Evolutionary conservation across 2,888 invertebrate species (phyloP).

Genomic region (Scaptomyza caliginosa): DNA sequence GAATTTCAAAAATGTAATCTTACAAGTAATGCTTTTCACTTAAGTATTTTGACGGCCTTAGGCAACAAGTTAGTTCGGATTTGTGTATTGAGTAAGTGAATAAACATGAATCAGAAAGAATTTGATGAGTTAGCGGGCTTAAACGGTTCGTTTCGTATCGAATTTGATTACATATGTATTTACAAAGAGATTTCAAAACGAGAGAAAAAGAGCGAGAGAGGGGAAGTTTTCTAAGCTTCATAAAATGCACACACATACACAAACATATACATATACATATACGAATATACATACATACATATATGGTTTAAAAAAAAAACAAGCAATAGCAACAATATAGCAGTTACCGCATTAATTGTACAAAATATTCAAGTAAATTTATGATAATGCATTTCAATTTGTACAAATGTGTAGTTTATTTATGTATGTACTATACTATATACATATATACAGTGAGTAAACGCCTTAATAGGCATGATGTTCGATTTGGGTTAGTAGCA

Average conservation of each 20-base stretch:
- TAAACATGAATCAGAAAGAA: conserved; percentile 75
- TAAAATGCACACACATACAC: conserved; percentile 19
- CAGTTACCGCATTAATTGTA: conserved; percentile 38
- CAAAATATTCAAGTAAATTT: conserved; percentile 34
- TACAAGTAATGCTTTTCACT: conserved; percentile 76
- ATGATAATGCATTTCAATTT: conserved; percentile 25
- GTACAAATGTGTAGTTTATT: conserved; percentile 13
- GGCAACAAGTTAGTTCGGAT: conserved; percentile 79
- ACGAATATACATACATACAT: conserved; percentile 25
- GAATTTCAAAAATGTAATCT: conserved; percentile 73
- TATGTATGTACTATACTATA: conserved; percentile 15
- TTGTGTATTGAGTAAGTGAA: conserved; percentile 74
- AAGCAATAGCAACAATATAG: conserved; percentile 40
- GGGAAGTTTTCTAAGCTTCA: conserved; percentile 44
- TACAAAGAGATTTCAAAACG: conserved; percentile 42
- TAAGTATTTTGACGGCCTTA: conserved; percentile 79
- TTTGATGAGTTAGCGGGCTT: conserved; percentile 66
- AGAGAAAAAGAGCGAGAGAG: conserved; percentile 13
- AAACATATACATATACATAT: conserved; percentile 25
- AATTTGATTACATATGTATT: conserved; percentile 47
- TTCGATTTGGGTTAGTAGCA: conserved; percentile 63
- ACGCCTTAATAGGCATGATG: conserved; percentile 27
- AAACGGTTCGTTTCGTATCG: conserved; percentile 46
- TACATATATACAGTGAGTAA: conserved; percentile 26
- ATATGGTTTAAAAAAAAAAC: conserved; percentile 37